Evolutionary conservation across 2,888 invertebrate genomes (phyloP).

Genomic region (Clepsis dumicolana): DNA sequence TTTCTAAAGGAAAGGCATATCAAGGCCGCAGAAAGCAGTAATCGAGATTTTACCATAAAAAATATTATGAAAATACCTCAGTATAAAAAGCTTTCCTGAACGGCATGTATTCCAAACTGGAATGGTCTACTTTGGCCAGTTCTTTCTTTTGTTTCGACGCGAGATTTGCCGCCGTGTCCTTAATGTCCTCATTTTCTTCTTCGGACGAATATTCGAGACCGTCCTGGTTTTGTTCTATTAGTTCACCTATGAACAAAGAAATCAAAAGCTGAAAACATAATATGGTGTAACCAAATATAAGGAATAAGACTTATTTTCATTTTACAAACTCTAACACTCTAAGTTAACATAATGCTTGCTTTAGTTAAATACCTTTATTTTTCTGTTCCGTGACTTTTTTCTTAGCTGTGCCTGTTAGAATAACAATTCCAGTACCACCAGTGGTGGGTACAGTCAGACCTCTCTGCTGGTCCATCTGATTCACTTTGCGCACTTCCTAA

Average conservation of each 20-base stretch:
- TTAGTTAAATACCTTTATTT: constrained; percentile 73
- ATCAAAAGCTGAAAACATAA: no score
- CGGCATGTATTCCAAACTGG: constrained; percentile 93
- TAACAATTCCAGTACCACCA: constrained; percentile 88
- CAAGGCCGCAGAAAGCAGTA: no score
- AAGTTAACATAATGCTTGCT: no score
- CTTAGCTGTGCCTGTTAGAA: constrained; percentile 94
- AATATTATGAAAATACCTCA: constrained; percentile 86
- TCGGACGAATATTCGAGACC: constrained; percentile 99
- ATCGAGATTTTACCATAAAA: no score
- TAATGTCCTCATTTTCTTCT: constrained; percentile 97
- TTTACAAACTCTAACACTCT: background rate
- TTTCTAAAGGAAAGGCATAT: no score
- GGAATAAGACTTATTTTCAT: background rate
- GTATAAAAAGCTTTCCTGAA: constrained; percentile 99
- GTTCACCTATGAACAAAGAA: constrained; percentile 88
- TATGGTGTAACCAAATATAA: no score
- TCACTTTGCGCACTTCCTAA: constrained; percentile 93
- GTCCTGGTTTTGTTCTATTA: constrained; percentile 99
- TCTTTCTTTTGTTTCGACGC: constrained; percentile 97
- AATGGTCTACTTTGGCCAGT: constrained; percentile 96
- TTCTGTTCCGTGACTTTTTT: constrained; percentile 92
- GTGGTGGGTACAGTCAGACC: constrained; percentile 78
- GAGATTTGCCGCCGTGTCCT: constrained; percentile 94
- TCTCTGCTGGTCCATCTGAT: constrained; percentile 88